These are phyloP conservation scores for Diplazon laetatorius DNA, from an alignment of 2,888 invertebrate species.

Conservation along the genomic window DNA sequence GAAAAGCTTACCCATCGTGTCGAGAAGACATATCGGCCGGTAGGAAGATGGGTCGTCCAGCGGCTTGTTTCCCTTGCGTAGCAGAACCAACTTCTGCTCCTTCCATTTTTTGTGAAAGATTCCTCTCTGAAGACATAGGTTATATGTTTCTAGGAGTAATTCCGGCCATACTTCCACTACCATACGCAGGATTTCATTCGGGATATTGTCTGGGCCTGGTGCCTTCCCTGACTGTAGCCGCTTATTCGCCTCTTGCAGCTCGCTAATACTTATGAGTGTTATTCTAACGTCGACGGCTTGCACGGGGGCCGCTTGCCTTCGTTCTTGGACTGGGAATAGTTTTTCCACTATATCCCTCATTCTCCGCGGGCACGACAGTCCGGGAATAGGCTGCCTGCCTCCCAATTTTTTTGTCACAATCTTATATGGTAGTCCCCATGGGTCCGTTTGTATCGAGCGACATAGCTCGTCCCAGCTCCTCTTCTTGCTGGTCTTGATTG, in stretches of 20 bases:
- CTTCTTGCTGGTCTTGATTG: conserved; percentile 48
- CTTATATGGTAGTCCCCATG: conserved; percentile 48
- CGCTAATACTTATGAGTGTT: too few relatives aligned
- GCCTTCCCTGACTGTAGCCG: conserved; percentile 34
- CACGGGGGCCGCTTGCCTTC: not conserved
- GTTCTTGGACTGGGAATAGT: conserved; percentile 15
- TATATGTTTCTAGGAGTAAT: not conserved
- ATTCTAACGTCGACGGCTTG: not conserved
- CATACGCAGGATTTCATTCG: not conserved
- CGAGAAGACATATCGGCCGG: too few relatives aligned
- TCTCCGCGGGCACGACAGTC: conserved; percentile 22
- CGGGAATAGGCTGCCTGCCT: conserved; percentile 17
- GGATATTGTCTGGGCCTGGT: conserved; percentile 59
- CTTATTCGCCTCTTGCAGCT: conserved; percentile 17
- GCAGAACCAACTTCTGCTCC: not conserved
- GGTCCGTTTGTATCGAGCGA: conserved; percentile 37
- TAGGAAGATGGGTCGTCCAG: conserved; percentile 59
- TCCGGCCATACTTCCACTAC: not conserved
- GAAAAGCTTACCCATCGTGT: conserved; percentile 46
- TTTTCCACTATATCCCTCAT: conserved; percentile 24
- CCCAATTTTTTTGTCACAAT: conserved; percentile 24
- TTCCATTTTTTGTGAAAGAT: conserved; percentile 32
- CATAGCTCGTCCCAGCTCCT: conserved; percentile 38
- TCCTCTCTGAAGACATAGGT: conserved; percentile 17
- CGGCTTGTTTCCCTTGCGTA: conserved; percentile 8